Evolutionary conservation across 2,888 invertebrate species (phyloP), one percentile per base, ranked within the genome.

Genomic region (Helleia helle): DNA sequence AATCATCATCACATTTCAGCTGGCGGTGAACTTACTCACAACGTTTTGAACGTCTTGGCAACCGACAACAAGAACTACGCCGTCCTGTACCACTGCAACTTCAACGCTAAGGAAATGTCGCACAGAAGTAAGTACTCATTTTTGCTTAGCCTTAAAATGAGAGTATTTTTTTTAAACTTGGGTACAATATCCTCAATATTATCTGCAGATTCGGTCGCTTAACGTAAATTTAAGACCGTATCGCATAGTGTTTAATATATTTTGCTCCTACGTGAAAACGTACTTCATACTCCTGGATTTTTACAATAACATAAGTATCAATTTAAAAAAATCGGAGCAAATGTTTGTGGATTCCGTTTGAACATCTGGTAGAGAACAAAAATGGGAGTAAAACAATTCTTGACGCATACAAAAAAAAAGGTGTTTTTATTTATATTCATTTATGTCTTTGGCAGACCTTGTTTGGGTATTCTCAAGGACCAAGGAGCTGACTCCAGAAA

Each of bases 1-100:
- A 22, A 22, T 22, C 22, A 22, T 22, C 22, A 22, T 22, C 5
- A 22, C 5, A 7, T 38, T 38, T 4, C 3, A 38, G 38, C 12
- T 8, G 13, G 13, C 18, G 71, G 60, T 12, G 47, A 56, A 1
- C 49, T 63, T n/a, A 38, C 17, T 6, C 29, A 41, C 9, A 39
- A 41, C 9, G 25, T 40, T 6, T 62, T 70, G 18, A 67, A 61
- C 61, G 47, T 72, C 3, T 45, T 65, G 0, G 25, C 42, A 1
- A 58, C 59, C 1, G 51, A 62, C 31, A 52, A 57, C 36, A 5
- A 12, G 0, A 46, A 29, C 25, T 65, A 47, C 38, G 57, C 65
- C 1, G 37, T 72, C 1, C 87, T 89, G 1, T 89, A 89, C 87
- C 88, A 87, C 50, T 91, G 91, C 69, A 72, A 63, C 43, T 66